Conservation (phyloP, 2,888 invertebrate genomes). For the Bugula neritina region DNA sequence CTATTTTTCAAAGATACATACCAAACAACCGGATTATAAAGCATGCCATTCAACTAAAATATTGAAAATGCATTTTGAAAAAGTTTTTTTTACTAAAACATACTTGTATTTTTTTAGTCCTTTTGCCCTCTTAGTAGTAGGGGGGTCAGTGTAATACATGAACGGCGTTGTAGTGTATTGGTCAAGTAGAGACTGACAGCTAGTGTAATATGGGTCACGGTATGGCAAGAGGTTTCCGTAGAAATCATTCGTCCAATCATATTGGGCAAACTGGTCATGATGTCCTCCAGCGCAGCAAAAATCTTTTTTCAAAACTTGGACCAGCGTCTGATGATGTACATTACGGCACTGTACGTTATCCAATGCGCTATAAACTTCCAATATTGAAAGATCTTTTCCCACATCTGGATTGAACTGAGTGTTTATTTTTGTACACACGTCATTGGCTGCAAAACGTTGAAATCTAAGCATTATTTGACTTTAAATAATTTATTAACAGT, state of each 20-base stretch:
- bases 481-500: too few relatives aligned
- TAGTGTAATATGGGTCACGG: background rate
- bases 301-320: background rate
- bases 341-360: background rate
- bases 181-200: background rate
- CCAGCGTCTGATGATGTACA: background rate
- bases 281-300: slow-evolving; percentile 20
- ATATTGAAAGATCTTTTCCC: background rate
- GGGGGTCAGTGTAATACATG: background rate
- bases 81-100: too few relatives aligned
- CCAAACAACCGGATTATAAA: too few relatives aligned
- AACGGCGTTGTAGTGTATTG: background rate
- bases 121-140: background rate
- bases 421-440: background rate
- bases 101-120: background rate
- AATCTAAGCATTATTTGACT: too few relatives aligned
- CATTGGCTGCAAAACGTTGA: background rate
- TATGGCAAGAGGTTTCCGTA: too few relatives aligned
- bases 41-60: too few relatives aligned
- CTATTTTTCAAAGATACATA: too few relatives aligned
- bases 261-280: background rate
- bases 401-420: background rate
- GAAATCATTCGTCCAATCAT: too few relatives aligned
- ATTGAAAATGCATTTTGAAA: too few relatives aligned
- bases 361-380: background rate